phyloP scores from a whole-genome alignment of 2,888 invertebrate genomes.

The Cylloceria caligata region DNA sequence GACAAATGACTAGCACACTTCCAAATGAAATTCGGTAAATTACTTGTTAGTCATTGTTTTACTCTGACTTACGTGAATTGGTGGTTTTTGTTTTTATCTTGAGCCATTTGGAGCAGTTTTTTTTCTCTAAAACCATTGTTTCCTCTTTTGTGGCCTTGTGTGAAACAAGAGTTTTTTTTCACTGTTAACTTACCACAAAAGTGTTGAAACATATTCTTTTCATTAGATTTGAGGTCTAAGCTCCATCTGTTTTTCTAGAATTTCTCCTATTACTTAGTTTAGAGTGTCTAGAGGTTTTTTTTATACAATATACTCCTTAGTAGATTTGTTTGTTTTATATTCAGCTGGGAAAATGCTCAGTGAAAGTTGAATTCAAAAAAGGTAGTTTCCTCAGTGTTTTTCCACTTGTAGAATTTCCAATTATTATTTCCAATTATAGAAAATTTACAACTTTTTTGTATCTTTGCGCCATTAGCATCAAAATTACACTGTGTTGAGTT shows the following conservation, averaged over 20 bases:
- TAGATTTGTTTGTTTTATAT: not conserved
- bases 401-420: too few species aligned
- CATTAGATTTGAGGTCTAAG: not conserved
- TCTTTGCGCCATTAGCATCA: too few species aligned
- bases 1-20: slow-evolving; percentile 37
- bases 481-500: not conserved
- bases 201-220: not conserved
- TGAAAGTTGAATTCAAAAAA: too few species aligned
- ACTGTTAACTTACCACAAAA: not conserved
- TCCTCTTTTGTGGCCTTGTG: not conserved
- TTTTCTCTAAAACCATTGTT: not conserved
- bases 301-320: not conserved
- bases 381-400: too few species aligned
- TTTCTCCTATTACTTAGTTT: not conserved
- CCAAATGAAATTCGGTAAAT: slow-evolving; percentile 58
- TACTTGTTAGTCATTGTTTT: slow-evolving; percentile 47
- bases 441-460: too few species aligned
- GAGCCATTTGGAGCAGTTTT: not conserved
- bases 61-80: not conserved
- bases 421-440: too few species aligned
- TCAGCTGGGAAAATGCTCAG: not conserved
- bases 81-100: not conserved
- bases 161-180: not conserved
- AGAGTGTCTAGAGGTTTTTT: not conserved
- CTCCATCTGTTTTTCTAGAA: not conserved